phyloP scores from a whole-genome alignment of 64 coral and sea anemone genomes.

The Catalaphyllia jardinei region DNA sequence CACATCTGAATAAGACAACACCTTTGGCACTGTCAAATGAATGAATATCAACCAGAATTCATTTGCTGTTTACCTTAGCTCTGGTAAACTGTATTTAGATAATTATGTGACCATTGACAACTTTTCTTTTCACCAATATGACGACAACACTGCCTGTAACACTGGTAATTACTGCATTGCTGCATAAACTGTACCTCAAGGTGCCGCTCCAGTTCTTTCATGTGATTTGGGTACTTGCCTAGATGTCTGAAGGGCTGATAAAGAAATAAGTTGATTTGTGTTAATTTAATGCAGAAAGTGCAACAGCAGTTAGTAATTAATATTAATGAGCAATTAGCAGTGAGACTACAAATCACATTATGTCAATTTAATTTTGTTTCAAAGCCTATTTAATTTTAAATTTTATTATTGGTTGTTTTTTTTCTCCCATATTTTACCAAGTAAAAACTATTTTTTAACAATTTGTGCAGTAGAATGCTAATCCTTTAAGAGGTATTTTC shows the following conservation, averaged over 20 bases:
- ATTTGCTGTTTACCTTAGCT: no score
- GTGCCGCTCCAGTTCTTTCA: conserved; percentile 97
- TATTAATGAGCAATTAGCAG: conserved; percentile 3
- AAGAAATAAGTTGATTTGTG: neutral
- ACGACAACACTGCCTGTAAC: neutral
- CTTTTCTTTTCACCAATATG: neutral
- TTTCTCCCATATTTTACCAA: neutral
- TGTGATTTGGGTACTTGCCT: conserved; percentile 93
- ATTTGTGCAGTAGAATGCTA: neutral
- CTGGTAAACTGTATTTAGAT: no score
- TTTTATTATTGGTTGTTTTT: neutral
- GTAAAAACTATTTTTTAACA: neutral
- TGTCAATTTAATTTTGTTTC: neutral
- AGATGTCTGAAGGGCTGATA: conserved; percentile 90
- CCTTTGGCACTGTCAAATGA: no score
- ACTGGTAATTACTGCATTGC: neutral
- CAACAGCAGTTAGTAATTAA: conserved; percentile 8
- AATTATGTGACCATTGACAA: neutral
- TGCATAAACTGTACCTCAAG: conserved; percentile 66
- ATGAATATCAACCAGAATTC: no score
- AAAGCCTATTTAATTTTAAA: neutral
- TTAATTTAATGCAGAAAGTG: conserved; percentile 1
- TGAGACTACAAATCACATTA: neutral
- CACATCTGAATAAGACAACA: no score
- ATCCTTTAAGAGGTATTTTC: conserved; percentile 24